Evolutionary conservation across 2,113 vertebrate species (phyloP), one percentile per base, ranked within the genome.

Genomic region (Gadus chalcogrammus): DNA sequence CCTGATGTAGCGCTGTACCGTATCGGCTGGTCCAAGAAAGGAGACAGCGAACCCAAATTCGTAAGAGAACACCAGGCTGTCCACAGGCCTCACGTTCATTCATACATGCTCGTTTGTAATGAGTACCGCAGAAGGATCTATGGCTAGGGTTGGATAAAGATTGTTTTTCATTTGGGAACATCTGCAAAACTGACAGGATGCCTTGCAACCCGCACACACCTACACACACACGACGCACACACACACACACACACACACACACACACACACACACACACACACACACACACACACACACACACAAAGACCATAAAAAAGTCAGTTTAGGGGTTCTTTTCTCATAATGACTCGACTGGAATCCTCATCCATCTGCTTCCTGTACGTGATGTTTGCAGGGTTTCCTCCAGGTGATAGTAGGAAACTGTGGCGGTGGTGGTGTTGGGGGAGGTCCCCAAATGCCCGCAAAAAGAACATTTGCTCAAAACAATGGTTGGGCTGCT

Each of bases 1-100:
- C 88, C 94, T n/a, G 97, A 99, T 67, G 96, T 99, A 2, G 93
- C 95, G 73, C 88, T 99, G 0, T 99, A 99, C 35, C 94, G 96
- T 78, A 91, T 99, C 61, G 93, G 89, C 24, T 99, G 95, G 96
- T 82, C 79, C 1, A 95, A 93, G 76, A 88, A 84, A 58, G 94
- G 94, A 78, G 92, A 88, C 0, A 1, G 5, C 0, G 91, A 92
- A 76, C 78, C 55, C 59, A 73, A 84, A 90, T 83, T 84, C 13
- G 92, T 93, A 92, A 87, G 91, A 73, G 67, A 74, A 69, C 75
- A 75, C 3, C 73, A 73, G 62, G 59, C 70, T 62, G 77, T 0
- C 7, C n/a, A 67, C 55, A 15, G 62, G 18, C 27, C 55, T 9
- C n/a, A 58, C 55, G 55, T 58, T 58, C 5, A 17, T 17, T 17